Conservation (phyloP, 1,140 invertebrate species). For the Diachasmimorpha longicaudata region DNA sequence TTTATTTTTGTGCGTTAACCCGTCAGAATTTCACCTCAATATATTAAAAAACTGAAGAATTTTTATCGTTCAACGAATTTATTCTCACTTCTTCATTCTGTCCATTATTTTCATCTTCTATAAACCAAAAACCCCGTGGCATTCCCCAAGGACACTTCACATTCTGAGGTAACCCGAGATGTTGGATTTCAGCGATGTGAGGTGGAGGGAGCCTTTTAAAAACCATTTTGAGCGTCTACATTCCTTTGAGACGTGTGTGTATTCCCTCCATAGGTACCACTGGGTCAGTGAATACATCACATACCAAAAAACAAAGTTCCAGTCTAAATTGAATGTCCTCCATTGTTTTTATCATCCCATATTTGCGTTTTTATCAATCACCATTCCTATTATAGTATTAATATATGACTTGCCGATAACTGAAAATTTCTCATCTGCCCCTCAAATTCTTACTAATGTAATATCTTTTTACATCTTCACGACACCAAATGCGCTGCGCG, state of each 20-base stretch:
- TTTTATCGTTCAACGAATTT: not conserved
- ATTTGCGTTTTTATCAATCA: too few relatives aligned
- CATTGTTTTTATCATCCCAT: too few relatives aligned
- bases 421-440: too few relatives aligned
- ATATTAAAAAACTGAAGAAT: too few relatives aligned
- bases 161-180: not conserved
- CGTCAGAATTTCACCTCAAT: not conserved
- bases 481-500: too few relatives aligned
- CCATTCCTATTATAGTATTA: too few relatives aligned
- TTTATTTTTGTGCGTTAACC: not conserved
- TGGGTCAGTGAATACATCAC: not conserved
- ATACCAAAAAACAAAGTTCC: not conserved
- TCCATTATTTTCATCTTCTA: not conserved
- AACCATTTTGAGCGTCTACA: constrained; percentile 48
- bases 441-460: too few relatives aligned
- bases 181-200: not conserved
- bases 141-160: constrained; percentile 12
- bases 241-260: constrained; percentile 35
- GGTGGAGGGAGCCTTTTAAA: constrained; percentile 51
- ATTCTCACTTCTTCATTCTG: not conserved
- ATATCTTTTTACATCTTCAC: too few relatives aligned
- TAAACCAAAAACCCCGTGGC: not conserved
- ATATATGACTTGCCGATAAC: too few relatives aligned
- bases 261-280: not conserved
- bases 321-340: too few relatives aligned